Percentiles rank a stretch among this genome's conserved stretches.
Conservation (phyloP, 1,140 invertebrate species). For the Trichonephila clavata region DNA sequence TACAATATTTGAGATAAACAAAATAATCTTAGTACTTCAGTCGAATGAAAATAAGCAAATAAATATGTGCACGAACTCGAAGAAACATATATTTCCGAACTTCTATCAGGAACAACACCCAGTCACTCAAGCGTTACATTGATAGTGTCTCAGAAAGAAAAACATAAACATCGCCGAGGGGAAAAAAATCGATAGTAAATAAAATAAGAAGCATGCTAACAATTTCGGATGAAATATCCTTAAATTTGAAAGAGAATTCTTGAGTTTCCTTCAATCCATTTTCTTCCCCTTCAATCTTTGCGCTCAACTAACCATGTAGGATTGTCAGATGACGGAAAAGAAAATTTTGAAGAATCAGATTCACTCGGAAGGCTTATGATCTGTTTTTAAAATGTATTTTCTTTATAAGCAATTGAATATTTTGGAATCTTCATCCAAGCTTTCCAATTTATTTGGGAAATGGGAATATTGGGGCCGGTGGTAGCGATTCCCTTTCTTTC, state of each 20-base stretch:
- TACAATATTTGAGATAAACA: background rate
- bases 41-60: conserved; percentile 4
- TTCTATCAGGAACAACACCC: conserved; percentile 23
- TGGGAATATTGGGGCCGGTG: background rate
- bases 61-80: background rate
- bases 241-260: conserved; percentile 36
- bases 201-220: conserved; percentile 53
- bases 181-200: conserved; percentile 6
- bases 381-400: conserved; percentile 38
- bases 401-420: conserved; percentile 45
- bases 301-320: conserved; percentile 48
- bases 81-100: background rate
- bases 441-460: background rate
- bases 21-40: background rate
- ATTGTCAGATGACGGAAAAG: conserved; percentile 38
- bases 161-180: background rate
- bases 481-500: background rate
- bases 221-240: conserved; percentile 48
- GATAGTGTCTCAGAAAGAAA: conserved; percentile 23
- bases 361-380: conserved; percentile 28
- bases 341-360: conserved; percentile 37
- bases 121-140: conserved; percentile 32
- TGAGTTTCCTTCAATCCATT: conserved; percentile 57
- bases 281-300: conserved; percentile 56
- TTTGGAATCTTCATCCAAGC: background rate